A percentile compares a stretch with the other conserved stretches of the same genome.
These are phyloP conservation scores for Sphenopsis melanotis DNA, from an alignment of 2,797 vertebrate genomes.

Conservation along the genomic window DNA sequence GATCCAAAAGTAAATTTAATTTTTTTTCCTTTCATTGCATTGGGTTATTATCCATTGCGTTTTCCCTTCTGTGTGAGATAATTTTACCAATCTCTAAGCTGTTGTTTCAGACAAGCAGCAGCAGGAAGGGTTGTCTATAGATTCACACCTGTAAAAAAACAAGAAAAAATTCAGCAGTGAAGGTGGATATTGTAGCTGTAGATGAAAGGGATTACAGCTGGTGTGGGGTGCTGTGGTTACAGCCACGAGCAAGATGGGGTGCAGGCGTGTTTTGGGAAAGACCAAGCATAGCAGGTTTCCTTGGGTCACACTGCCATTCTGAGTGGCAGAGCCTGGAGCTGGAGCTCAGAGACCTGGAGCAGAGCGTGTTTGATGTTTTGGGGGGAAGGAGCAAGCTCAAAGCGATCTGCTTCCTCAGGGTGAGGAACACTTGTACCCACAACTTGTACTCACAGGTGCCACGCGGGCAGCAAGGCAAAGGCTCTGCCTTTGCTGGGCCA, in stretches of 20 bases:
- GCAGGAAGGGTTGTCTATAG: not conserved
- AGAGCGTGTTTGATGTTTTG: accelerated
- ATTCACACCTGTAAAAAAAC: not conserved
- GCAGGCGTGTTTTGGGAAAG: accelerated
- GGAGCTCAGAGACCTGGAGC: not conserved
- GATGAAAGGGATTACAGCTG: not conserved
- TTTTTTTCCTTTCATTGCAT: not conserved
- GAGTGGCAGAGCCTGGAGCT: not conserved
- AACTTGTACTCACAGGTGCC: not conserved
- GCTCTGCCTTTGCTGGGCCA: not conserved
- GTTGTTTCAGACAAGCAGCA: not conserved
- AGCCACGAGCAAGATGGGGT: not conserved
- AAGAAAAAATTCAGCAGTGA: not conserved
- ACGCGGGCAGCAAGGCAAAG: accelerated
- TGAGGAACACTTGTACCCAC: not conserved
- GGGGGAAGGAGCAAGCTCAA: not conserved
- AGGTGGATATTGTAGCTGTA: not conserved
- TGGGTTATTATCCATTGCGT: not conserved
- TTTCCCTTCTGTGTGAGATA: not conserved
- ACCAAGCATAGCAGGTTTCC: not conserved
- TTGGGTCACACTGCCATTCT: not conserved
- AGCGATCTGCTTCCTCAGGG: not conserved
- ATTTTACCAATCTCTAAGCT: not conserved
- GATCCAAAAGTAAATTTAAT: not conserved
- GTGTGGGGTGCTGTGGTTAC: accelerated